These are phyloP conservation scores for Callyntrura sp. DNA, from an alignment of 2,888 invertebrate genomes.

Conservation along the genomic window DNA sequence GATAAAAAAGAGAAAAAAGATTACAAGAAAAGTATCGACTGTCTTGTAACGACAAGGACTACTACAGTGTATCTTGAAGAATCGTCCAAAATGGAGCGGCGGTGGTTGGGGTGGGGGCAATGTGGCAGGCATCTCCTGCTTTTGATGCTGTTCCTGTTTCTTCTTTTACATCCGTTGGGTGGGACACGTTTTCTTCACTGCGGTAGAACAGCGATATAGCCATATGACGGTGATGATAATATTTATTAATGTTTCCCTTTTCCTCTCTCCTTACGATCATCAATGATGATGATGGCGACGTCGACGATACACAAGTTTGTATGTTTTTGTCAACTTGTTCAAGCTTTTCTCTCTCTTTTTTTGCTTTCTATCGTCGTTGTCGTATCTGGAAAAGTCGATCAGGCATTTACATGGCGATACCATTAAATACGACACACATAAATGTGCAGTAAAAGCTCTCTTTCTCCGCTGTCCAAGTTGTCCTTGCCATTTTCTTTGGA, in stretches of 20 bases:
- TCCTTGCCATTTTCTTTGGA: constrained; percentile 17
- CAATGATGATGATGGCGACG: not conserved
- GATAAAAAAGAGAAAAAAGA: constrained; percentile 5
- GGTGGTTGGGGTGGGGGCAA: too few relatives aligned
- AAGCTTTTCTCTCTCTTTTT: not conserved
- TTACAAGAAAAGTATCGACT: constrained; percentile 56
- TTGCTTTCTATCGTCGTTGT: not conserved
- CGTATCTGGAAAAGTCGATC: constrained; percentile 25
- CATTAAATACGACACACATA: not conserved
- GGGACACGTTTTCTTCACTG: constrained; percentile 28
- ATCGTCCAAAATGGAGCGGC: not conserved
- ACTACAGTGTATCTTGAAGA: constrained; percentile 2
- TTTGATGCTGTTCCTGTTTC: constrained; percentile 9
- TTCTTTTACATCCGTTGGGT: not conserved
- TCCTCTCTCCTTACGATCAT: not conserved
- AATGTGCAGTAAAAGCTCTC: constrained; percentile 21
- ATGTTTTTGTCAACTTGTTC: not conserved
- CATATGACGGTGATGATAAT: not conserved
- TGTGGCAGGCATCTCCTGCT: not conserved
- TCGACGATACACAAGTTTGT: not conserved
- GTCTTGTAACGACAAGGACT: not conserved
- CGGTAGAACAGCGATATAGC: not conserved
- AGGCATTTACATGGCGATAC: constrained; percentile 22
- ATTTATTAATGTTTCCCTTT: constrained; percentile 44
- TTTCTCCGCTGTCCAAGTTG: not conserved